These are phyloP conservation scores for Monomorium pharaonis DNA, from an alignment of 1,140 invertebrate species.

Conservation along the genomic window DNA sequence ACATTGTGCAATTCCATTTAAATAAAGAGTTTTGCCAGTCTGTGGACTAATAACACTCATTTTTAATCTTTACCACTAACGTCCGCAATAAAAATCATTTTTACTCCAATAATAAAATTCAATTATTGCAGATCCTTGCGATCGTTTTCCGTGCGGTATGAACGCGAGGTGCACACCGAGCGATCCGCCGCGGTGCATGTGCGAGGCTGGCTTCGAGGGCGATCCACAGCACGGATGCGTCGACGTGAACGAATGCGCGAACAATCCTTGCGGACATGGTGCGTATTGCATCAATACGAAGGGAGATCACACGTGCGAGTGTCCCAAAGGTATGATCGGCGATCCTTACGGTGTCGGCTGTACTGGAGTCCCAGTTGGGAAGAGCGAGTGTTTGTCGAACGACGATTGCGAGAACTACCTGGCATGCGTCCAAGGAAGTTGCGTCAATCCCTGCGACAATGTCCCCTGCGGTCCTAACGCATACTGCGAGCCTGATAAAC, in stretches of 20 bases:
- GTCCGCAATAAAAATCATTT: too few relatives aligned
- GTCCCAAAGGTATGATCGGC: constrained; percentile 92
- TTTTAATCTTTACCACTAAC: too few relatives aligned
- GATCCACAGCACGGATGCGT: constrained; percentile 93
- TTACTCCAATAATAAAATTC: too few relatives aligned
- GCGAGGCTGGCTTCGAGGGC: constrained; percentile 93
- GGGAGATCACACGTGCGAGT: constrained; percentile 93
- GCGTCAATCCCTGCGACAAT: constrained; percentile 92
- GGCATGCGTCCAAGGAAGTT: constrained; percentile 91
- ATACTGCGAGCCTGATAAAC: constrained; percentile 94
- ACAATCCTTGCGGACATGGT: constrained; percentile 92
- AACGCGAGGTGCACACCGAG: constrained; percentile 96
- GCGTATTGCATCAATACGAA: constrained; percentile 95
- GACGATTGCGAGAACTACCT: constrained; percentile 92
- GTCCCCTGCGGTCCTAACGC: constrained; percentile 93
- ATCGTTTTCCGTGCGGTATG: constrained; percentile 95
- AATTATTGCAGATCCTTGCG: constrained; percentile 88
- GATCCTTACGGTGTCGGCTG: constrained; percentile 94
- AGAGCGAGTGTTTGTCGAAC: constrained; percentile 89
- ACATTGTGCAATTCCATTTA: too few relatives aligned
- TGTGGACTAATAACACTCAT: too few relatives aligned
- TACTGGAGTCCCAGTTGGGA: constrained; percentile 84
- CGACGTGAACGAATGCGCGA: constrained; percentile 93
- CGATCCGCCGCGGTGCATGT: constrained; percentile 95
- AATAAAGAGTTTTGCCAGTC: too few relatives aligned